phyloP scores from a whole-genome alignment of 1,140 invertebrate genomes.

The Proales similis region DNA sequence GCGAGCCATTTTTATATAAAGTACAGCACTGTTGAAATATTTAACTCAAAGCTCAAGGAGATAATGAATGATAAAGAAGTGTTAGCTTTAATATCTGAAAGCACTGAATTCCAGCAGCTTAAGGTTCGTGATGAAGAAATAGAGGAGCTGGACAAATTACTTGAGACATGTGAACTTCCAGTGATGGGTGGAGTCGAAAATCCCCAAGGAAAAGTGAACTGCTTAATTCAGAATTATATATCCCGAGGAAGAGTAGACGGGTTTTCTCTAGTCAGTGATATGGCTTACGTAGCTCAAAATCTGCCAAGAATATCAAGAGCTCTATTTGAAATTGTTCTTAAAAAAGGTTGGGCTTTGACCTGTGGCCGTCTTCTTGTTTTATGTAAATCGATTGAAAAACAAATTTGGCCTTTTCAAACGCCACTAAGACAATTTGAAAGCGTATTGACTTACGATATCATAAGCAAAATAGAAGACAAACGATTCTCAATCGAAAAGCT shows the following conservation, averaged over 20 bases:
- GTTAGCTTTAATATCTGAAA: conserved; percentile 74
- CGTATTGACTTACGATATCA: conserved; percentile 66
- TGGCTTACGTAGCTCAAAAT: conserved; percentile 87
- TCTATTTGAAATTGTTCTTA: conserved; percentile 83
- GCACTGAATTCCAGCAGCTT: conserved; percentile 90
- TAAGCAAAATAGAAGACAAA: conserved; percentile 71
- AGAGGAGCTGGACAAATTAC: conserved; percentile 72
- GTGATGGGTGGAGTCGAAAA: conserved; percentile 76
- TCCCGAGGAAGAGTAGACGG: conserved; percentile 69
- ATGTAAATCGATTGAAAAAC: conserved; percentile 70
- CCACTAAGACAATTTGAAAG: conserved; percentile 74
- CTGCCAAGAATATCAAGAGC: conserved; percentile 78
- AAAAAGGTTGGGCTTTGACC: conserved; percentile 79
- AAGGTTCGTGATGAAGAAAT: conserved; percentile 92
- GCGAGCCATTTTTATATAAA: conserved; percentile 97
- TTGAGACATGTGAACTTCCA: conserved; percentile 66
- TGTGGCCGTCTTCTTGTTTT: conserved; percentile 68
- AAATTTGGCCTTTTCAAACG: conserved; percentile 75
- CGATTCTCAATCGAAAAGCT: conserved; percentile 68
- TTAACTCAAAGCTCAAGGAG: conserved; percentile 58
- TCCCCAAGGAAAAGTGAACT: conserved; percentile 90
- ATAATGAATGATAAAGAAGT: conserved; percentile 80
- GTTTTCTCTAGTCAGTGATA: conserved; percentile 85
- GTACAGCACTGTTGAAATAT: conserved; percentile 79
- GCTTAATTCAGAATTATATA: conserved; percentile 83